Evolutionary conservation across 2,797 vertebrate genomes (phyloP), one percentile per base, ranked within the genome.

Genomic region (Muscicapa comitata): DNA sequence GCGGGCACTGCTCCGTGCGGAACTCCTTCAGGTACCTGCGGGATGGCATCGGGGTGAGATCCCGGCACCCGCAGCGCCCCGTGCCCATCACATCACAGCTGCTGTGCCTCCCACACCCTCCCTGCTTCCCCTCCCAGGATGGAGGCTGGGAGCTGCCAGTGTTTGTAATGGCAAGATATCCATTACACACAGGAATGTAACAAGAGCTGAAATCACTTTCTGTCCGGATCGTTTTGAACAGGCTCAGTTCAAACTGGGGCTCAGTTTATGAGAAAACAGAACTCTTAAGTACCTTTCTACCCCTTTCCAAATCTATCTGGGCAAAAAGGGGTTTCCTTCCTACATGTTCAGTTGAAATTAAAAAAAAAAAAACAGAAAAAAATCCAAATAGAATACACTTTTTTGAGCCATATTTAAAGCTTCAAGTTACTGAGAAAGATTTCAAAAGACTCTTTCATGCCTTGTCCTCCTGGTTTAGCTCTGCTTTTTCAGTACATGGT

Each of bases 21-120:
- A 99, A 99, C 94, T 99, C 99, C 97, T 99, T 99, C 97, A 99
- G 98, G 98, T 99, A 99, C 95, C 99, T 99, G 98, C 40, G 59
- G 80, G 21, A 11, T 3, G 43, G 20, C 11, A 21, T 21, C 43
- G 19, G 45, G 53, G 7, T 7, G 7, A 19, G 1, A 20, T 0
- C 35, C 28, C 6, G 29, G 0, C 67, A 10, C 26, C 57, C 45
- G 7, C 57, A 13, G 29, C 47, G 53, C 2, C 2, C 6, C 14
- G 0, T 11, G 23, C 4, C 65, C 66, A 12, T 3, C 70, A 4
- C 66, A 38, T 19, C 29, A 19, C 29, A 31, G 6, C 5, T 5
- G 50, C 50, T 25, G 70, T 7, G 37, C 55, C 37, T 17, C 68
- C 86, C 77, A 17, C 51, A 35, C 13, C 51, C 55, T 29, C 51